Base-by-base conservation (phyloP, 2,888 invertebrate genomes). In the Cephus pulcher region DNA sequence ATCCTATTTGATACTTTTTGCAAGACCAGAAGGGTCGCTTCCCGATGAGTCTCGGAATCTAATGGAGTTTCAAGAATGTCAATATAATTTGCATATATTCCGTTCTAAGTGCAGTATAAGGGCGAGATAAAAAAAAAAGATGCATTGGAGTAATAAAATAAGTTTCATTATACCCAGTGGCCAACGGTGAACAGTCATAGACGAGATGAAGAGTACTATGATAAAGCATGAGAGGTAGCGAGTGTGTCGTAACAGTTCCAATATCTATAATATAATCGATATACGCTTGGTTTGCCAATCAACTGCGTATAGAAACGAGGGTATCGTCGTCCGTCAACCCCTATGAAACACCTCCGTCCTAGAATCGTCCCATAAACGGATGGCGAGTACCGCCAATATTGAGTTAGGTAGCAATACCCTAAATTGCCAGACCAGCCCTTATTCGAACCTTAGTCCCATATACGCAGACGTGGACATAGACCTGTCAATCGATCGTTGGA, bases 331-430 rank as follows among this genome's bases (percentile, higher is more conserved):
- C 56, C 69, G 75, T 75, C 34, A 70, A 80, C 76, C 32, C 73
- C 77, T 35, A 35, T 74, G 74, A 74, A 74, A n/a, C 30, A 9
- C 68, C 68, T 74, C 78, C 78, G 75, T 68, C 79, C 77, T 73
- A 76, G 80, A 80, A 86, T 86, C 85, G 82, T 81, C 85, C 85
- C 85, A 88, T 89, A 88, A 88, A 86, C 84, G 84, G 83, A 83
- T 78, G 85, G 81, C 83, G 84, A 86, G 83, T 84, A 83, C 84
- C 83, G 79, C 84, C 85, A 85, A 88, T 88, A 87, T 89, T 86
- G 85, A 86, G 86, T 88, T 87, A 87, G 84, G 81, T 82, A 83
- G 84, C 86, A 85, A 85, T 86, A 84, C 84, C 83, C 86, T 85
- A 87, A 87, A 89, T 88, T 88, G 84, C 84, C 81, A 78, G 84